Evolutionary conservation across 1,140 invertebrate genomes (phyloP).

Genomic region (Brachionus manjavacas): DNA sequence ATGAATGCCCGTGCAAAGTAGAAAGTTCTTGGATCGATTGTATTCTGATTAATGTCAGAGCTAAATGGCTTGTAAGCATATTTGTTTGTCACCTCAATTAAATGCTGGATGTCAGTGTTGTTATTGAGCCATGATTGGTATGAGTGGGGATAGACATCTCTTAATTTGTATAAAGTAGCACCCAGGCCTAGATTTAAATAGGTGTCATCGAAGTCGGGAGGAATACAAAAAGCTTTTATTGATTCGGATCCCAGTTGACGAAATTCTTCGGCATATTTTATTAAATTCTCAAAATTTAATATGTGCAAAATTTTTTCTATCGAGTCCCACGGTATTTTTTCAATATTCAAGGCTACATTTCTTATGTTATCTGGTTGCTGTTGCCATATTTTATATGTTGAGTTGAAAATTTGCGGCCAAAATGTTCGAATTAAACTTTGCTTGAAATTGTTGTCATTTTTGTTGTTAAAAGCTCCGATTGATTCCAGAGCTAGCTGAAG

Average conservation of each 20-base stretch:
- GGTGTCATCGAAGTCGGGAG: constrained; percentile 54
- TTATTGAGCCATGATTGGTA: constrained; percentile 44
- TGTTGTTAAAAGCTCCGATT: constrained; percentile 46
- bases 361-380: constrained; percentile 49
- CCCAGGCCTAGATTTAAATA: constrained; percentile 52
- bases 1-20: constrained; percentile 48
- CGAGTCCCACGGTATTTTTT: constrained; percentile 45
- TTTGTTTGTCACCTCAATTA: constrained; percentile 47
- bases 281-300: constrained; percentile 46
- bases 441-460: constrained; percentile 47
- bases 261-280: constrained; percentile 42
- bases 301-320: constrained; percentile 48
- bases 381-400: constrained; percentile 45
- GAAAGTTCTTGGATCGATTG: constrained; percentile 51
- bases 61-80: constrained; percentile 52
- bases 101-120: constrained; percentile 48
- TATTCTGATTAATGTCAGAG: constrained; percentile 45
- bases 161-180: constrained; percentile 45
- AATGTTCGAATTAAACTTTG: constrained; percentile 49
- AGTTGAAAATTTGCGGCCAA: constrained; percentile 50
- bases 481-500: constrained; percentile 47
- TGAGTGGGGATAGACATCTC: constrained; percentile 44
- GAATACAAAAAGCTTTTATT: constrained; percentile 49
- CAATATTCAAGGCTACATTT: constrained; percentile 45
- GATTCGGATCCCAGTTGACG: neutral